Evolutionary conservation across 2,888 invertebrate species (phyloP), one percentile per base, ranked within the genome.

Genomic region (Aphidoletes aphidimyza): DNA sequence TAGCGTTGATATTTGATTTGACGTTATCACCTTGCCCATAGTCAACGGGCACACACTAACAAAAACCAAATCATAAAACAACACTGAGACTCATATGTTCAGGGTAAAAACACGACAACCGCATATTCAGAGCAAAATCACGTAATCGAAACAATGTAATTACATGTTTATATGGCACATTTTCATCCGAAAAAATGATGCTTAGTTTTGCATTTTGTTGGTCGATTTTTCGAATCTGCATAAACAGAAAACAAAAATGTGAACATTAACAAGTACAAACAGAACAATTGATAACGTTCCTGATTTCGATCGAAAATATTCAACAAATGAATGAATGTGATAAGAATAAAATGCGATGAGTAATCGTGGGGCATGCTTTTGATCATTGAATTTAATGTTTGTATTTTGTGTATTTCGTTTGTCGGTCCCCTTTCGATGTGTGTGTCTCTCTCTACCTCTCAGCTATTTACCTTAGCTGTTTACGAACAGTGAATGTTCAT

Each of bases 341-440:
- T 69, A 69, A 69, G 30, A 69, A 69, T 69, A 69, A n/a, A n/a
- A 69, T 69, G 14, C 26, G 69, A 69, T 69, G 69, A 69, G 3
- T 69, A 69, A 69, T 69, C 34, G 8, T 11, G 26, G 26, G 30
- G 26, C 3, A 69, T 69, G 69, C 69, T 69, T 17, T 0, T 69
- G n/a, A 30, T 69, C 30, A 30, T 30, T n/a, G n/a, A n/a, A 69
- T 69, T 30, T 69, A 11, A 69, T 69, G 69, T 69, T 30, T 69
- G 30, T 14, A 69, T 69, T 69, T 69, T 69, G 26, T 26, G 34
- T 30, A 30, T 69, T 42, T 42, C 42, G 42, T 14, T 69, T 11
- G 3, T 30, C 69, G 5, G 30, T 14, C 30, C 30, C 14, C 11
- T 69, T 17, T 14, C 14, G 22, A 69, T 69, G 17, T 22, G n/a